These are phyloP conservation scores for Sinonovacula constricta DNA, from an alignment of 1,140 invertebrate genomes.

Conservation along the genomic window DNA sequence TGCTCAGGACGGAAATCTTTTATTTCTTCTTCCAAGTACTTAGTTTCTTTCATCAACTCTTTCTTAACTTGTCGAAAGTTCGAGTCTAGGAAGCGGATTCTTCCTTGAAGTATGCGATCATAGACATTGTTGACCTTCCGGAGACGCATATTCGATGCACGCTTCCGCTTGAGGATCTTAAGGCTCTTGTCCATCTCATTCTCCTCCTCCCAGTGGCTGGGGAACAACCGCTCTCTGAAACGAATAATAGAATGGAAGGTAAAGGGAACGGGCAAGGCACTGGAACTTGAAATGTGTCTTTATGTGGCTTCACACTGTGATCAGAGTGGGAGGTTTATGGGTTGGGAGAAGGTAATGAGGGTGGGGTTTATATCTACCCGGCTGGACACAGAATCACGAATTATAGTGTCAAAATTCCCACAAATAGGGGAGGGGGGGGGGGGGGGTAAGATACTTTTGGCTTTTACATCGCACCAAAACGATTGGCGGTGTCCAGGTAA, in stretches of 20 bases:
- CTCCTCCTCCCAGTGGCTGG: conserved; percentile 22
- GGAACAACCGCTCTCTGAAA: conserved; percentile 18
- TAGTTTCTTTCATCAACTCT: conserved; percentile 32
- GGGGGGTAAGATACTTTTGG: too few species aligned
- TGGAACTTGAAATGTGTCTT: too few species aligned
- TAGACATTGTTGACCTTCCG: conserved; percentile 37
- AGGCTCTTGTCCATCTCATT: conserved; percentile 21
- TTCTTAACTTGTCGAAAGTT: conserved; percentile 17
- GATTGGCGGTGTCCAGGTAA: too few species aligned
- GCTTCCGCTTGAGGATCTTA: conserved; percentile 13
- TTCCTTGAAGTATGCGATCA: conserved; percentile 17
- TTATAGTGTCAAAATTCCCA: too few species aligned
- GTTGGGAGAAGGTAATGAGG: too few species aligned
- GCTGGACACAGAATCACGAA: too few species aligned
- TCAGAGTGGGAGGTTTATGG: too few species aligned
- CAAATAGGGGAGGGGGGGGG: too few species aligned
- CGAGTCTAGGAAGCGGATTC: conserved; percentile 20
- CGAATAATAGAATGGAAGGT: neutral
- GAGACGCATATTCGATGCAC: conserved; percentile 4
- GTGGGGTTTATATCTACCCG: too few species aligned
- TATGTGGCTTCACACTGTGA: too few species aligned
- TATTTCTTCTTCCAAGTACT: conserved; percentile 30
- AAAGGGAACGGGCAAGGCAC: too few species aligned
- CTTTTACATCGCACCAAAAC: too few species aligned
- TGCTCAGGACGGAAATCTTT: neutral